These are phyloP conservation scores for Cantharis rufa DNA, from an alignment of 2,888 invertebrate genomes.

Conservation along the genomic window DNA sequence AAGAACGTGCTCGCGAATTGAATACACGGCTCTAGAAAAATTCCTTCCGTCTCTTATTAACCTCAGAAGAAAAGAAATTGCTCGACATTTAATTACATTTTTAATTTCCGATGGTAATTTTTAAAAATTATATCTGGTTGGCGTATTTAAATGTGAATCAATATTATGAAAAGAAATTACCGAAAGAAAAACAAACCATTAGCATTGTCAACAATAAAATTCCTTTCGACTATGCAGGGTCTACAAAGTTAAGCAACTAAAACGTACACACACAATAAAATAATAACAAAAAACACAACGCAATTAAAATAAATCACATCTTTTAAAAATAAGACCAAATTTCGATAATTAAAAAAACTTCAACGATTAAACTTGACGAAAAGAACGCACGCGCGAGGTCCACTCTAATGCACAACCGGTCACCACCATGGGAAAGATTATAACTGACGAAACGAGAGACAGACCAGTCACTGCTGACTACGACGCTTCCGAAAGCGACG, in stretches of 20 bases:
- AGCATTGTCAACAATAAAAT: constrained; percentile 1
- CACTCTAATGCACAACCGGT: background rate
- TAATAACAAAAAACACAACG: background rate
- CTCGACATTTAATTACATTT: background rate
- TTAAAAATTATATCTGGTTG: background rate
- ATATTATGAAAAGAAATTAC: background rate
- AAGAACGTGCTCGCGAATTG: background rate
- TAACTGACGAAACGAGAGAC: background rate
- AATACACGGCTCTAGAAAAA: background rate
- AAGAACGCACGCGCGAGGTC: background rate
- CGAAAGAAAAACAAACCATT: constrained; percentile 1
- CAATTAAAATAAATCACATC: background rate
- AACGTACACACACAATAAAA: background rate
- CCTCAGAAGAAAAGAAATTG: background rate
- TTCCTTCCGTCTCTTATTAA: background rate
- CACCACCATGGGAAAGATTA: background rate
- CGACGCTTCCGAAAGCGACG: constrained; percentile 21
- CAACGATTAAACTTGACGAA: background rate
- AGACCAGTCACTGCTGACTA: constrained; percentile 17
- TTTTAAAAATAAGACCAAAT: background rate
- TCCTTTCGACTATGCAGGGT: background rate
- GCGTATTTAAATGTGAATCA: background rate
- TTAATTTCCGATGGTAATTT: background rate
- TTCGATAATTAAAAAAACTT: background rate
- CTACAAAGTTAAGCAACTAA: background rate